Conservation (phyloP, 2,888 invertebrate genomes). For the Mythimna vitellina region DNA sequence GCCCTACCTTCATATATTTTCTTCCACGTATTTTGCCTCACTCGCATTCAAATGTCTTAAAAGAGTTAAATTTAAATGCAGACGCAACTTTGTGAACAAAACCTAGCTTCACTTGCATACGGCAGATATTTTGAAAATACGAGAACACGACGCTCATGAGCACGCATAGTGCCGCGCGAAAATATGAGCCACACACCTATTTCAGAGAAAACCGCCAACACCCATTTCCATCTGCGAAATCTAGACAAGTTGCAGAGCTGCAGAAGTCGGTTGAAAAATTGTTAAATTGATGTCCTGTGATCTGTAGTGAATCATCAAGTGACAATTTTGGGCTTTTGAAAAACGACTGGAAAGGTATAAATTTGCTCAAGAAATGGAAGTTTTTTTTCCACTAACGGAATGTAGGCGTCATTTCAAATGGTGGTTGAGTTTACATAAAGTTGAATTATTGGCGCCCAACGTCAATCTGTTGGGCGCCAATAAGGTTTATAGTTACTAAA, state of each 20-base stretch:
- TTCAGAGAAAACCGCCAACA: slow-evolving; percentile 4
- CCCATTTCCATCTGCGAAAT: slow-evolving; percentile 34
- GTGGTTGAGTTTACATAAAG: not conserved
- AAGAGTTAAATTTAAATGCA: not conserved
- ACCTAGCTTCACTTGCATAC: not conserved
- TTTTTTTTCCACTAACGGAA: not conserved
- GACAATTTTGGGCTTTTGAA: not conserved
- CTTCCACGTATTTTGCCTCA: not conserved
- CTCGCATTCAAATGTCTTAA: not conserved
- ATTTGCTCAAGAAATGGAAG: not conserved
- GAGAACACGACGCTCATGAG: slow-evolving; percentile 16
- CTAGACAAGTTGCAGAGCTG: not conserved
- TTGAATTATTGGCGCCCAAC: not conserved
- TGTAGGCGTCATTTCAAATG: not conserved
- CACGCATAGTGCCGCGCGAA: slow-evolving; percentile 13
- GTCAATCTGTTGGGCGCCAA: not conserved
- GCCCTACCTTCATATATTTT: not conserved
- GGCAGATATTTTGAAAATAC: slow-evolving; percentile 10
- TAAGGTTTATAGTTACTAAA: not conserved
- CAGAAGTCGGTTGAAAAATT: not conserved
- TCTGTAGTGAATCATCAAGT: slow-evolving; percentile 1
- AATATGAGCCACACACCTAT: not conserved
- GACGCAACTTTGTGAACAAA: not conserved
- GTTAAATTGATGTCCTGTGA: not conserved
- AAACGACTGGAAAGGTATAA: not conserved